Conservation (phyloP, 2,113 vertebrate species). For the Pholis gunnellus region DNA sequence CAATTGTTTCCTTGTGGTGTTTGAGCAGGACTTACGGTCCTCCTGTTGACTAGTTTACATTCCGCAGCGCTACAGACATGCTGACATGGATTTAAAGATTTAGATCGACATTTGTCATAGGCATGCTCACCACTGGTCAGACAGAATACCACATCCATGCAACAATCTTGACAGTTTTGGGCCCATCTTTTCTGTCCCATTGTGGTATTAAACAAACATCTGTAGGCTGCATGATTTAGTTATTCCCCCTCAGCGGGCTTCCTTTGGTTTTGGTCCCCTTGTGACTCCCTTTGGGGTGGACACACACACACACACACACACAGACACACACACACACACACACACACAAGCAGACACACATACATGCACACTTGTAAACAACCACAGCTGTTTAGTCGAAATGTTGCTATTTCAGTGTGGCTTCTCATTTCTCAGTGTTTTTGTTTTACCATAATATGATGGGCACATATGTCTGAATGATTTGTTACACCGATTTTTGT, state of each 20-base stretch:
- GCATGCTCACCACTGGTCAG: slow-evolving; percentile 41
- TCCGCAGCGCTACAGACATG: slow-evolving; percentile 29
- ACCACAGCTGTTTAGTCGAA: slow-evolving; percentile 58
- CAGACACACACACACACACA: slow-evolving; percentile 21
- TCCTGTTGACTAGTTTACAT: slow-evolving; percentile 59
- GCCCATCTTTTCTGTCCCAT: slow-evolving; percentile 42
- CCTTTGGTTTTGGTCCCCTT: slow-evolving; percentile 63
- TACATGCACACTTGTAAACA: slow-evolving; percentile 60
- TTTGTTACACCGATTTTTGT: background rate
- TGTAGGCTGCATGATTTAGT: slow-evolving; percentile 70
- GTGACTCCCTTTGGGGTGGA: slow-evolving; percentile 54
- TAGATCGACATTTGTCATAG: slow-evolving; percentile 48
- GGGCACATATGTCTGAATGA: background rate
- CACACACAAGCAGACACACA: slow-evolving; percentile 19
- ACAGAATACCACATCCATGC: slow-evolving; percentile 22
- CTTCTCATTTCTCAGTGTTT: slow-evolving; percentile 20
- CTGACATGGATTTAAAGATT: slow-evolving; percentile 57
- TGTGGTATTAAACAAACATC: slow-evolving; percentile 70
- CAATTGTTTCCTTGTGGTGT: slow-evolving; percentile 41
- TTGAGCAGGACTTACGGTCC: slow-evolving; percentile 44
- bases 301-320: slow-evolving; percentile 1
- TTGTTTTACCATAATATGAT: background rate
- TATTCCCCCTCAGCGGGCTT: slow-evolving; percentile 70
- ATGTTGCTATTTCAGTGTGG: slow-evolving; percentile 51
- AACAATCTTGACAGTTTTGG: slow-evolving; percentile 49